These are phyloP conservation scores for Poecilobothrus nobilitatus DNA, from an alignment of 2,888 invertebrate species.

Conservation along the genomic window DNA sequence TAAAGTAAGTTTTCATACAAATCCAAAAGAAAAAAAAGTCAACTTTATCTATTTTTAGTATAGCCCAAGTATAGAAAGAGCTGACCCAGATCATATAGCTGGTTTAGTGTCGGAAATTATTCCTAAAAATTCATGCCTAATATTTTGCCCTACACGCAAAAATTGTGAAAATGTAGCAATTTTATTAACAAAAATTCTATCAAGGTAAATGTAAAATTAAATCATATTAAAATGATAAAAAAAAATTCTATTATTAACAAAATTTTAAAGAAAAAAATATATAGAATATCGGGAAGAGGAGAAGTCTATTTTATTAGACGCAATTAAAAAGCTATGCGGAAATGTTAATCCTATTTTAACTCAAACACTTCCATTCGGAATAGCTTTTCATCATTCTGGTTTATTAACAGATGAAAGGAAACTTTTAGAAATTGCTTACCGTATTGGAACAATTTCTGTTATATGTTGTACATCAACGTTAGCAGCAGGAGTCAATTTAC, in stretches of 20 bases:
- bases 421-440: slow-evolving; percentile 75
- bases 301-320: slow-evolving; percentile 52
- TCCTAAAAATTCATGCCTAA: slow-evolving; percentile 69
- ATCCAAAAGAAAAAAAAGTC: neutral
- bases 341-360: slow-evolving; percentile 57
- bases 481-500: slow-evolving; percentile 96
- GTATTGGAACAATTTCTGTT: slow-evolving; percentile 73
- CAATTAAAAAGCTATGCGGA: slow-evolving; percentile 57
- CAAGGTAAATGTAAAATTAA: slow-evolving; percentile 27
- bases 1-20: slow-evolving; percentile 27
- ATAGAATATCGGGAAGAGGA: slow-evolving; percentile 50
- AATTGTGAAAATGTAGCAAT: slow-evolving; percentile 86
- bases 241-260: neutral
- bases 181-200: slow-evolving; percentile 59
- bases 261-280: slow-evolving; percentile 44
- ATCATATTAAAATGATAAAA: neutral
- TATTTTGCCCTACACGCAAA: slow-evolving; percentile 88
- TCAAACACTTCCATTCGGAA: slow-evolving; percentile 64
- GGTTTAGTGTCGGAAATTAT: slow-evolving; percentile 74
- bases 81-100: slow-evolving; percentile 74
- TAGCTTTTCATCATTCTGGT: slow-evolving; percentile 92
- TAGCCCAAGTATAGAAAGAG: slow-evolving; percentile 47
- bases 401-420: slow-evolving; percentile 79
- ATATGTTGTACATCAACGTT: slow-evolving; percentile 93
- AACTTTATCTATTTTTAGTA: slow-evolving; percentile 47